Percentiles rank a stretch among this genome's conserved stretches.
Evolutionary conservation across 1,140 invertebrate species (phyloP).

Genomic region (Calliphora vicina): DNA sequence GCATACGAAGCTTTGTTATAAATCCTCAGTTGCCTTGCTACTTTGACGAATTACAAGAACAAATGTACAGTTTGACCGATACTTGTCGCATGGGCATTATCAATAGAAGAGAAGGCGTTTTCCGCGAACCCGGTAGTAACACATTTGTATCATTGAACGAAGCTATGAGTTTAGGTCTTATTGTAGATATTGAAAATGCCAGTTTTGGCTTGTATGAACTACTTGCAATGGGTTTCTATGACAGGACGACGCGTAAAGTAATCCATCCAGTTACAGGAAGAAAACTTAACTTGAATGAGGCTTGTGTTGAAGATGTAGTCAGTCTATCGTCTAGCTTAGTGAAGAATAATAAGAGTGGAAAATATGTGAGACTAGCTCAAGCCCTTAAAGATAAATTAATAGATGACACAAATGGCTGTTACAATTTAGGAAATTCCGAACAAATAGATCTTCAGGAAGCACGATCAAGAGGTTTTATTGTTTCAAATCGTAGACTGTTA

Average conservation of each 20-base stretch:
- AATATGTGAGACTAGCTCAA: constrained; percentile 77
- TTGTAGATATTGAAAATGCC: constrained; percentile 85
- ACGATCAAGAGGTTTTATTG: constrained; percentile 75
- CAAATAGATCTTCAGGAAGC: constrained; percentile 76
- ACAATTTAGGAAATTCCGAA: constrained; percentile 71
- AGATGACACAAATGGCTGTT: constrained; percentile 75
- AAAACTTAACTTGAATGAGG: constrained; percentile 79
- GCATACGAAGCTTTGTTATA: constrained; percentile 80
- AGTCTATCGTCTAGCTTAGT: constrained; percentile 82
- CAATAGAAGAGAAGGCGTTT: constrained; percentile 79
- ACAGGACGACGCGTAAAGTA: constrained; percentile 75
- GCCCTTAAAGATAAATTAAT: constrained; percentile 79
- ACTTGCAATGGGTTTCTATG: constrained; percentile 83
- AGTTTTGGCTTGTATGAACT: constrained; percentile 85
- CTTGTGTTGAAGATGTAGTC: constrained; percentile 81
- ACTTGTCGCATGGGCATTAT: constrained; percentile 84
- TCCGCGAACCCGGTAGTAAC: constrained; percentile 76
- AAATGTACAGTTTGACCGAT: constrained; percentile 77
- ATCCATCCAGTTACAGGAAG: constrained; percentile 83
- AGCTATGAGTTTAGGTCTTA: constrained; percentile 78
- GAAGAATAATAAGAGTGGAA: constrained; percentile 74
- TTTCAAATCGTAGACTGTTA: constrained; percentile 74
- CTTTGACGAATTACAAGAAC: constrained; percentile 76
- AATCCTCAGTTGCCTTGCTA: constrained; percentile 82
- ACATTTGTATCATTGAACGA: constrained; percentile 72